These are phyloP conservation scores for Lordiphosa andalusiaca DNA, from an alignment of 2,888 invertebrate genomes.

Conservation along the genomic window DNA sequence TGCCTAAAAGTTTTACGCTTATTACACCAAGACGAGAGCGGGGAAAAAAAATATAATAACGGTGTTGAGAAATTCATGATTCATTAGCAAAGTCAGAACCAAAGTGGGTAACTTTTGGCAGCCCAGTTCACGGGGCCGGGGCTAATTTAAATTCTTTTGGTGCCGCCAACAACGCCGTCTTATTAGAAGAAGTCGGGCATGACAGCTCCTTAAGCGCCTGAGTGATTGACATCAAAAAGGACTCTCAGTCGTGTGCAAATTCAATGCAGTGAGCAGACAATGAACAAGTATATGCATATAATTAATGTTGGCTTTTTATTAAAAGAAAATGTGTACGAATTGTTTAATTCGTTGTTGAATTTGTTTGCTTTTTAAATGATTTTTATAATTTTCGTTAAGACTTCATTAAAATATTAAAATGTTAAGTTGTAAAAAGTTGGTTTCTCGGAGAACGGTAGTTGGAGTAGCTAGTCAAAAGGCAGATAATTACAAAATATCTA, in stretches of 20 bases:
- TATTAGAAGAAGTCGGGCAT: conserved; percentile 64
- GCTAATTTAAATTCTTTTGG: conserved; percentile 74
- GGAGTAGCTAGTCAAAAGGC: no score
- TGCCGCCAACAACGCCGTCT: conserved; percentile 42
- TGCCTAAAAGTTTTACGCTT: conserved; percentile 70
- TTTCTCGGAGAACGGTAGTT: no score
- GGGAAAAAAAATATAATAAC: conserved; percentile 26
- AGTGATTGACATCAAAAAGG: conserved; percentile 76
- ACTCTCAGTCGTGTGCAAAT: conserved; percentile 34
- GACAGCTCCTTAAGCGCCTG: conserved; percentile 72
- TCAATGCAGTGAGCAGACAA: conserved; percentile 31
- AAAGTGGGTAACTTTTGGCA: conserved; percentile 53
- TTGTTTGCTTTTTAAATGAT: no score
- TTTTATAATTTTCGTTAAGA: no score
- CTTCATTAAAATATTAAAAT: no score
- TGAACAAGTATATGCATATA: conserved; percentile 14
- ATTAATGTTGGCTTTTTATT: conserved; percentile 12
- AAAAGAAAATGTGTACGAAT: no score
- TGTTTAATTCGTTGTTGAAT: not conserved
- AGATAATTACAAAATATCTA: no score
- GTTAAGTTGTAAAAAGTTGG: no score
- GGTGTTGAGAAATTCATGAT: conserved; percentile 64
- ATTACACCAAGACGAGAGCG: conserved; percentile 50
- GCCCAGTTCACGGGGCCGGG: conserved; percentile 56
- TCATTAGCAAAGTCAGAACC: conserved; percentile 61